phyloP scores from a whole-genome alignment of 2,113 vertebrate species.

The Dolichallabes microphthalmus region DNA sequence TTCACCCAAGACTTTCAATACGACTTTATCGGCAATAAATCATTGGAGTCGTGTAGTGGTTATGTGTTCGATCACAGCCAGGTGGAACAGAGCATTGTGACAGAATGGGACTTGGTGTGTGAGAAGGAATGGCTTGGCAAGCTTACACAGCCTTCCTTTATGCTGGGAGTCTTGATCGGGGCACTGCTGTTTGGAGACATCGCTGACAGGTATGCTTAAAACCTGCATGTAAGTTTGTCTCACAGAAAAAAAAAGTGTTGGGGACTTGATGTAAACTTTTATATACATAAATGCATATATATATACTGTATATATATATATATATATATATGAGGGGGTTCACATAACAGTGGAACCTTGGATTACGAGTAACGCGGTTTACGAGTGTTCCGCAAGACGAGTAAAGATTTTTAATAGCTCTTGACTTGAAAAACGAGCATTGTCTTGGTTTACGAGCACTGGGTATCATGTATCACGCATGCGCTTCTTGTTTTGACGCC shows the following conservation, averaged over 20 bases:
- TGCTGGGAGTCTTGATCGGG: slow-evolving; percentile 89
- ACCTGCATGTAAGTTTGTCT: not conserved
- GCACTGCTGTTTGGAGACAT: slow-evolving; percentile 86
- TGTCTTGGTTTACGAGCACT: too few species aligned
- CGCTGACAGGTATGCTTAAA: slow-evolving; percentile 82
- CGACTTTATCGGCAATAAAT: slow-evolving; percentile 78
- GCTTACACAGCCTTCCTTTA: slow-evolving; percentile 86
- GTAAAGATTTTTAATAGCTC: too few species aligned
- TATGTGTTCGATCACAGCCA: slow-evolving; percentile 81
- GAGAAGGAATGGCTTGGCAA: slow-evolving; percentile 85
- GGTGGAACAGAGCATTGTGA: slow-evolving; percentile 83
- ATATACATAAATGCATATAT: not conserved
- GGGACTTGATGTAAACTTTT: not conserved
- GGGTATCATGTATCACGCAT: too few species aligned
- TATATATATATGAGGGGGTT: not conserved
- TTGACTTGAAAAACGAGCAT: too few species aligned
- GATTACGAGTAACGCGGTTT: too few species aligned
- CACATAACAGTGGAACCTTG: too few species aligned
- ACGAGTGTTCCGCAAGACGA: too few species aligned
- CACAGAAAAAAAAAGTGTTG: too few species aligned
- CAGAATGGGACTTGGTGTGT: slow-evolving; percentile 88
- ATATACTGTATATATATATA: not conserved
- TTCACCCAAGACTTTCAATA: slow-evolving; percentile 62
- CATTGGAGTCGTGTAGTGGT: slow-evolving; percentile 71
- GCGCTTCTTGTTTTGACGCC: too few species aligned